Evolutionary conservation across 2,797 vertebrate genomes (phyloP), one percentile per base, ranked within the genome.

Genomic region (Peromyscus eremicus): DNA sequence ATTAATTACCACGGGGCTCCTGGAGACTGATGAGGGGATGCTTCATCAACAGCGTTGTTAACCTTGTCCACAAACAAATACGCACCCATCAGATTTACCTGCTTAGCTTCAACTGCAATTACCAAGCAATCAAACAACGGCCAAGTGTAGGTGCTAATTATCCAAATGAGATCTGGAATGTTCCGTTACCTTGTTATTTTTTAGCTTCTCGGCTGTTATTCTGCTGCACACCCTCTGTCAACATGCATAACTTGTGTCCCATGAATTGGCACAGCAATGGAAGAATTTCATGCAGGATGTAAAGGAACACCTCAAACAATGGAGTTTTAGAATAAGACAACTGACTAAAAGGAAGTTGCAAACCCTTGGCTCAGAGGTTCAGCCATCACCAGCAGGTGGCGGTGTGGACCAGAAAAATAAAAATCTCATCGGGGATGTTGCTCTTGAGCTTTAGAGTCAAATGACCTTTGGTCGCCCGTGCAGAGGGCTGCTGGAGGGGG

Each of bases 321-420:
- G n/a, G 29, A 66, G 76, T 92, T 70, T 85, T 80, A 80, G 21
- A 86, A 52, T 76, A 70, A 55, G 81, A 37, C 34, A 37, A 76
- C 16, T 71, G 37, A 0, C 43, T 19, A 34, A n/a, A 68, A 79
- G 25, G 25, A 89, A 89, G 73, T 10, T 2, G 27, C 37, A 21
- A 62, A 64, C 37, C 57, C 76, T 91, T 95, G 40, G 32, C 29
- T 17, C 2, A 7, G 0, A 64, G 49, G 71, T 32, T 71, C 2
- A 3, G 12, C 43, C 1, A 2, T 1, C 16, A 11, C 98, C 99
- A 98, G 97, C 66, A 97, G 99, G 97, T 99, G 99, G 98, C 98
- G 97, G 95, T 98, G 96, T 97, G 94, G 95, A 76, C 98, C 94
- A 98, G 97, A 96, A 96, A 96, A 98, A 98, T 98, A 75, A 92